These are phyloP conservation scores for Nasonia giraulti DNA, from an alignment of 1,140 invertebrate species.

Conservation along the genomic window DNA sequence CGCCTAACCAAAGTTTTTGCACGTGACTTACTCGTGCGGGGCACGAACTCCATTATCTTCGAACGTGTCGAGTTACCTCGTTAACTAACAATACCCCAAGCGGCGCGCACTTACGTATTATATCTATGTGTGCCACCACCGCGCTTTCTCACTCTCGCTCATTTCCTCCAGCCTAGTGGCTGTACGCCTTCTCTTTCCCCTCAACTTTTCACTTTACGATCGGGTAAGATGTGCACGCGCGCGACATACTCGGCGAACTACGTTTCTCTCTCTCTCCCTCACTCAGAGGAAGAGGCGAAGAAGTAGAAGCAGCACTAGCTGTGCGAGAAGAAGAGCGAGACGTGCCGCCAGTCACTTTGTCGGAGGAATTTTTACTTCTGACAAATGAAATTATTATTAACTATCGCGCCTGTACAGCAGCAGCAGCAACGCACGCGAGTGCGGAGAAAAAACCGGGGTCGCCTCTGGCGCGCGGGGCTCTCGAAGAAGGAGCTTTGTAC, in stretches of 20 bases:
- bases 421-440: background rate
- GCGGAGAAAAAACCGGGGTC: background rate
- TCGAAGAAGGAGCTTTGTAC: background rate
- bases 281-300: background rate
- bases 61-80: constrained; percentile 67
- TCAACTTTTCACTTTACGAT: constrained; percentile 61
- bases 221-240: constrained; percentile 14
- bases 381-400: constrained; percentile 36
- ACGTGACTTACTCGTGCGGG: constrained; percentile 61
- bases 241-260: constrained; percentile 15
- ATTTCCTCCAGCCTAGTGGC: background rate
- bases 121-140: constrained; percentile 34
- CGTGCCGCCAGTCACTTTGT: constrained; percentile 21
- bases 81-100: constrained; percentile 63
- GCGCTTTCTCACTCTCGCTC: background rate
- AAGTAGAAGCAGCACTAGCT: background rate
- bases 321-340: constrained; percentile 10
- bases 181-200: constrained; percentile 19
- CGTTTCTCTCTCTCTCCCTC: background rate
- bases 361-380: constrained; percentile 19
- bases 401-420: background rate
- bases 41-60: constrained; percentile 62
- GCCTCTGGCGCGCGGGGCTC: background rate
- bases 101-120: constrained; percentile 38
- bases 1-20: constrained; percentile 62